phyloP scores from a whole-genome alignment of 2,888 invertebrate species.

The Cataglyphis rosenhaueri region DNA sequence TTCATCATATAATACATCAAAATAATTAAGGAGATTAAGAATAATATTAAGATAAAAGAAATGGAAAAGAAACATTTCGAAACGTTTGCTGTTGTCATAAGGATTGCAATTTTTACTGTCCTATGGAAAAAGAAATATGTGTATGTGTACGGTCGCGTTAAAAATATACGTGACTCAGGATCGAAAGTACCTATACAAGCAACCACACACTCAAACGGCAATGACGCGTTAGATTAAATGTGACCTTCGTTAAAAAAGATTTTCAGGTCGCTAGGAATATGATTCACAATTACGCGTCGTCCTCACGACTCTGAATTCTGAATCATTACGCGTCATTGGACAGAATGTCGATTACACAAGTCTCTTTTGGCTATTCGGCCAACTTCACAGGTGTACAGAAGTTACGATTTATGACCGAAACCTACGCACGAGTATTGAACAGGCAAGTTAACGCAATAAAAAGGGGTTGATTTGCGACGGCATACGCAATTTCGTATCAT shows the following conservation, averaged over 20 bases:
- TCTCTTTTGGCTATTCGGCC: neutral
- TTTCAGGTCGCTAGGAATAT: slow-evolving; percentile 8
- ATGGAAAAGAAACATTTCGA: neutral
- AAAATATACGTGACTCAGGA: slow-evolving; percentile 27
- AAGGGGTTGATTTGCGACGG: neutral
- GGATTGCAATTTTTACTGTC: neutral
- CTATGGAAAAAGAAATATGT: neutral
- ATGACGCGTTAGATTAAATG: slow-evolving; percentile 2
- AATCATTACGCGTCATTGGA: slow-evolving; percentile 37
- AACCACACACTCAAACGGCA: neutral
- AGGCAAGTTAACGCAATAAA: neutral
- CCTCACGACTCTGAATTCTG: slow-evolving; percentile 27
- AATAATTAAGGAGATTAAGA: neutral
- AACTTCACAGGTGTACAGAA: slow-evolving; percentile 9
- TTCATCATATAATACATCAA: neutral
- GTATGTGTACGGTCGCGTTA: neutral
- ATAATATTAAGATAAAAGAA: neutral
- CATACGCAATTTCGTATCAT: neutral
- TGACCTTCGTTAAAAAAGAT: slow-evolving; percentile 14
- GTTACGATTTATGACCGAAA: neutral
- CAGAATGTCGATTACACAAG: neutral
- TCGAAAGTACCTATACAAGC: neutral
- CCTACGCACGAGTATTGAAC: neutral
- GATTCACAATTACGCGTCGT: slow-evolving; percentile 5
- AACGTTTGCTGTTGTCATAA: neutral